Evolutionary conservation across 2,888 invertebrate species (phyloP).

Genomic region (Pterobdella sp.): DNA sequence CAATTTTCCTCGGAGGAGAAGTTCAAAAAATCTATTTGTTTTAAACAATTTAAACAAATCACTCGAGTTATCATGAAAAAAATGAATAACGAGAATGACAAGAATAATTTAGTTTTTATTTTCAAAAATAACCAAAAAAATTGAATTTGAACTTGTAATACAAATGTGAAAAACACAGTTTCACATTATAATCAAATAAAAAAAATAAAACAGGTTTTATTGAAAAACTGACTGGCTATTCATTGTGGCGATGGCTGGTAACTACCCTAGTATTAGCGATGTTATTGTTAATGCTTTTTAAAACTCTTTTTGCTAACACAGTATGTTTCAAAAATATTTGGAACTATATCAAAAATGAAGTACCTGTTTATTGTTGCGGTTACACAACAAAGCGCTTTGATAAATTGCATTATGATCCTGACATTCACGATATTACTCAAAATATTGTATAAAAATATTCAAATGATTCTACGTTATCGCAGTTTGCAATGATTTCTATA

Average conservation of each 20-base stretch:
- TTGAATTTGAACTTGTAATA: no score
- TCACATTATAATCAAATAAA: neutral
- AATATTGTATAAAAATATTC: neutral
- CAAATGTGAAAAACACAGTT: neutral
- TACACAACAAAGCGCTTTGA: neutral
- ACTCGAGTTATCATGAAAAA: no score
- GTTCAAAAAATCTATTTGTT: no score
- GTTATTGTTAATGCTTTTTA: neutral
- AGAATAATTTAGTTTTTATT: no score
- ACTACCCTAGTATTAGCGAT: neutral
- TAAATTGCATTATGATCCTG: slow-evolving; percentile 9
- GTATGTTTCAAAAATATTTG: neutral
- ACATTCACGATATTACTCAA: neutral
- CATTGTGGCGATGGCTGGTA: neutral
- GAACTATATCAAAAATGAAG: slow-evolving; percentile 7
- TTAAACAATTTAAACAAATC: no score
- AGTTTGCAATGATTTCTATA: no score
- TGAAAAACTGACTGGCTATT: neutral
- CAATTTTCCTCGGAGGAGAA: no score
- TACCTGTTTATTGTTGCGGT: slow-evolving; percentile 6
- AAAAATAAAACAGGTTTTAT: slow-evolving; percentile 5
- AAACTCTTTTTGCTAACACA: neutral
- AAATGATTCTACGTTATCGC: no score
- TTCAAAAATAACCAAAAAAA: no score
- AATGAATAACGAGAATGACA: no score